Evolutionary conservation across 2,888 invertebrate genomes (phyloP), one percentile per base, ranked within the genome.

Genomic region (Disparrhopalites patrizii): DNA sequence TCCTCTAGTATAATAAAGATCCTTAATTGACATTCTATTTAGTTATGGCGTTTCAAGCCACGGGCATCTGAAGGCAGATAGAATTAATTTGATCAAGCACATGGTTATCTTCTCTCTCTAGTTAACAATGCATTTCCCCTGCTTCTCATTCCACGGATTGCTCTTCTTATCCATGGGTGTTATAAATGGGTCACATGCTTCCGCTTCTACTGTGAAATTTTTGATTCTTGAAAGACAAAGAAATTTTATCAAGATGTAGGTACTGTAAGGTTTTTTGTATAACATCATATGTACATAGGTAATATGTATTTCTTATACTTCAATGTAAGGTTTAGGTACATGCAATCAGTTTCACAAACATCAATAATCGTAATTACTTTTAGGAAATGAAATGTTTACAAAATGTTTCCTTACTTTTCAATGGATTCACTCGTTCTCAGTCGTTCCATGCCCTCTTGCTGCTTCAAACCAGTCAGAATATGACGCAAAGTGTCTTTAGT

Each of bases 141-240:
- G 56, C 23, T 63, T 63, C 31, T 63, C 63, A 55, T 63, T 63
- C 55, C 55, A 63, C n/a, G 63, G 55, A 27, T 55, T 55, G 1
- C 31, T n/a, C 23, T 55, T 63, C 28, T 56, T 63, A 43, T 63
- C 63, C n/a, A 36, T 36, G n/a, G 63, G 63, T 1, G 31, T 30
- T 2, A 63, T 54, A 25, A 63, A 55, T 20, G 63, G 63, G 28
- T 63, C 63, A 15, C 28, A 28, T 8, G 23, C 28, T 23, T 63
- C 63, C n/a, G 40, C 43, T 40, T 63, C 63, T 7, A 28, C 15
- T 10, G 47, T 56, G 31, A 28, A 28, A 8, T 23, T 28, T 23
- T 28, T 63, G 18, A 63, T 63, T 28, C 63, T 63, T 10, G 15
- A 61, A 50, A 13, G 20, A 13, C 4, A 31, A n/a, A n/a, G n/a